Conservation (phyloP, 1,140 invertebrate genomes). For the Drosophila grimshawi region DNA sequence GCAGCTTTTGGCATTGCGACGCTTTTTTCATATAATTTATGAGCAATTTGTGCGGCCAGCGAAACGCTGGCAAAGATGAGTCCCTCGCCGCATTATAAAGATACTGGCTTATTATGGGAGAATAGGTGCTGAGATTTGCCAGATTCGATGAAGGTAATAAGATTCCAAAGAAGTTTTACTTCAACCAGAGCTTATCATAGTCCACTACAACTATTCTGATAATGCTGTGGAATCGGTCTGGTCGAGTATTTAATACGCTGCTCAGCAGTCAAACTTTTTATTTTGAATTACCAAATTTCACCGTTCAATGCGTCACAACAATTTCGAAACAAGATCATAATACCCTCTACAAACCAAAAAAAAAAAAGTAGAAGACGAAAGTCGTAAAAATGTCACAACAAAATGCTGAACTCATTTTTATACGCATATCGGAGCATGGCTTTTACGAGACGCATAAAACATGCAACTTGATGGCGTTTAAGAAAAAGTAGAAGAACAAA, state of each 20-base stretch:
- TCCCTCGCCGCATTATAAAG: slow-evolving; percentile 1
- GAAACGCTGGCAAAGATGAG: not conserved
- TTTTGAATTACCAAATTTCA: not conserved
- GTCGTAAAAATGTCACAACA: slow-evolving; percentile 78
- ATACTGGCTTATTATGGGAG: not conserved
- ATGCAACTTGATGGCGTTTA: slow-evolving; percentile 70
- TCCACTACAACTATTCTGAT: too few species aligned
- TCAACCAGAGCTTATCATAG: not conserved
- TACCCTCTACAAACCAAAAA: slow-evolving; percentile 21
- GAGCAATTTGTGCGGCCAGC: slow-evolving; percentile 57
- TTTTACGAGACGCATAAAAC: slow-evolving; percentile 66
- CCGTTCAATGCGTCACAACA: not conserved
- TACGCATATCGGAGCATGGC: slow-evolving; percentile 51
- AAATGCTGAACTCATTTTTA: slow-evolving; percentile 77
- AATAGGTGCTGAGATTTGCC: not conserved
- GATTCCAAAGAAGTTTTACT: not conserved
- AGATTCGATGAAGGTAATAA: not conserved
- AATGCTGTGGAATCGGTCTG: too few species aligned
- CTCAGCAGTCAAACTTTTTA: too few species aligned
- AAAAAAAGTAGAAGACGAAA: slow-evolving; percentile 11
- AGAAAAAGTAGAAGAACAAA: not conserved
- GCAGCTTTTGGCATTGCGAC: slow-evolving; percentile 74
- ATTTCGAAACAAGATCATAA: slow-evolving; percentile 58
- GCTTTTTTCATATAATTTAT: slow-evolving; percentile 66
- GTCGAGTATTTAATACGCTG: too few species aligned